These are phyloP conservation scores for Thera britannica DNA, from an alignment of 2,888 invertebrate genomes.

Conservation along the genomic window DNA sequence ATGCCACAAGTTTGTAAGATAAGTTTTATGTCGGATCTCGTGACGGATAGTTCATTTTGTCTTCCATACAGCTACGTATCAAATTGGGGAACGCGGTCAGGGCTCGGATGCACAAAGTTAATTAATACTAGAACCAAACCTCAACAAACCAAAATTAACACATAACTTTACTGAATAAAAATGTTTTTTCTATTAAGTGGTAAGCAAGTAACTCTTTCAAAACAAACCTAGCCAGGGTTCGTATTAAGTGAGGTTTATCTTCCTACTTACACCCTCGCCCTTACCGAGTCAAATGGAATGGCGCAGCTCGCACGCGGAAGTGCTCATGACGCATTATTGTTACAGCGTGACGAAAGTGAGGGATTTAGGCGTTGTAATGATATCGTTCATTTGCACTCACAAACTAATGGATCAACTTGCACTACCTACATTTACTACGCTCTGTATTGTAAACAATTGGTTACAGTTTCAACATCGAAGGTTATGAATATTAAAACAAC, in stretches of 20 bases:
- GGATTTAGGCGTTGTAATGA: slow-evolving; percentile 35
- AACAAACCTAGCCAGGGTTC: neutral
- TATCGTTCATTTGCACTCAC: slow-evolving; percentile 36
- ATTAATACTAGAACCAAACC: too few species aligned
- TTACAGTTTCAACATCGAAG: neutral
- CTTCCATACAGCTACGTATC: neutral
- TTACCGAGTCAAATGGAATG: slow-evolving; percentile 42
- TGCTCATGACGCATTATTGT: slow-evolving; percentile 43
- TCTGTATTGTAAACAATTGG: neutral
- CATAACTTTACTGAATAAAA: too few species aligned
- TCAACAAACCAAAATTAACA: too few species aligned
- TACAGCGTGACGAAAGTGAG: slow-evolving; percentile 35
- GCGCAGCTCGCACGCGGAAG: slow-evolving; percentile 42
- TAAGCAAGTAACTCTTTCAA: neutral
- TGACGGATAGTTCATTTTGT: too few species aligned
- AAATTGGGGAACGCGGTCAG: neutral
- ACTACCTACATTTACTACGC: neutral
- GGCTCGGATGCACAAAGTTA: too few species aligned
- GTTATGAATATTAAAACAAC: neutral
- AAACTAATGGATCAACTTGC: slow-evolving; percentile 26
- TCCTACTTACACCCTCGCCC: slow-evolving; percentile 33
- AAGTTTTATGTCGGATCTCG: neutral
- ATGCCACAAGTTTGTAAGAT: neutral
- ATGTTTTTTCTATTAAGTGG: too few species aligned
- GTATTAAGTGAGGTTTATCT: neutral